Evolutionary conservation across 2,888 invertebrate species (phyloP), one percentile per base, ranked within the genome.

Genomic region (Nebria salina): DNA sequence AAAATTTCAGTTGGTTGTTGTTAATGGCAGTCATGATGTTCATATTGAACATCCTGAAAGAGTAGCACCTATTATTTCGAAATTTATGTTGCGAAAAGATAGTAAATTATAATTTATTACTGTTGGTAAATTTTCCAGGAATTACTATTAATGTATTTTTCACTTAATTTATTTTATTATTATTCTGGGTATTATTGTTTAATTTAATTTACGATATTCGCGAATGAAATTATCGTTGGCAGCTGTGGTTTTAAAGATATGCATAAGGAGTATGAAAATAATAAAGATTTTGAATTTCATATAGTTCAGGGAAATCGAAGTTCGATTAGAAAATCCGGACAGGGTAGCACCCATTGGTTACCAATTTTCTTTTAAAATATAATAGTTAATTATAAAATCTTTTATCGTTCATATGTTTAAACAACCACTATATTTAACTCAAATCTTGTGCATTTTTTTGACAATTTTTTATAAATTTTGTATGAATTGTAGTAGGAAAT

Each of bases 251-350:
- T n/a, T 25, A 83, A 83, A 77, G 70, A 78, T 54, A 83, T 85
- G 82, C 82, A 85, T 75, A 84, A 83, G 41, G 82, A 84, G 82
- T 84, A 85, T n/a, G 84, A 84, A 75, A 85, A 85, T 42, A 83
- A 84, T 77, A 85, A 85, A 77, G 85, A 86, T 79, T 85, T 87
- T 80, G 83, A 66, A 2, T 80, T 87, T 83, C 79, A 86, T 84
- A 0, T 88, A 1, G 90, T 93, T 0, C 87, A 89, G 0, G 93
- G 93, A 0, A 88, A 89, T 65, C 94, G 94, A 94, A 84, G 91
- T 93, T 0, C 93, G 93, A 85, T 90, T 91, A 68, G 91, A 90
- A 7, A 85, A 90, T 83, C 93, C 93, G 0, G 91, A 92, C 82
- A 85, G 86, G 8, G 87, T 93, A 3, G 89, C 89, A 0, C 86